Evolutionary conservation across 1,140 invertebrate species (phyloP).

Genomic region (Macrosteles quadrilineatus): DNA sequence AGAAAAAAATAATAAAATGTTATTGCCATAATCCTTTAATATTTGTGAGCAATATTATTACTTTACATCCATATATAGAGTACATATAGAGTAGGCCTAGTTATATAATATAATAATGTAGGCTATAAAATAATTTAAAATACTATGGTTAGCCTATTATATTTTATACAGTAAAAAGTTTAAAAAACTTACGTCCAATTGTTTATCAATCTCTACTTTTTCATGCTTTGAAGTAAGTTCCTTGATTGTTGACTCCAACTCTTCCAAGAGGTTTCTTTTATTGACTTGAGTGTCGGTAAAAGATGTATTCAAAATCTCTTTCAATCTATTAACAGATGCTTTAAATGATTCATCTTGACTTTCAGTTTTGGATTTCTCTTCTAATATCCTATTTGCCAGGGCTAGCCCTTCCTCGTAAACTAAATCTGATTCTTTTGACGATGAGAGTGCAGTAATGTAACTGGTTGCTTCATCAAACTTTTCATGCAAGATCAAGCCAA

Average conservation of each 20-base stretch:
- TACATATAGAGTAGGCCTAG: too few species aligned
- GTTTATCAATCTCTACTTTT: background rate
- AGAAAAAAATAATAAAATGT: too few species aligned
- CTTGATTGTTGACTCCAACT: constrained; percentile 56
- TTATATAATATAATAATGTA: too few species aligned
- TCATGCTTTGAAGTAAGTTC: constrained; percentile 52
- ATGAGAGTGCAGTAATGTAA: constrained; percentile 48
- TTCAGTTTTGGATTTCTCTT: constrained; percentile 27
- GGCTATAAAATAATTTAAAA: too few species aligned
- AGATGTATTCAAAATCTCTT: constrained; percentile 42
- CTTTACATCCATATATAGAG: too few species aligned
- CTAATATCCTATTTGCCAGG: constrained; percentile 48
- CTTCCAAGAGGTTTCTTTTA: constrained; percentile 44
- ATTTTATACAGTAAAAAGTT: too few species aligned
- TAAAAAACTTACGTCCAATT: background rate
- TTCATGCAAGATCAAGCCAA: constrained; percentile 67
- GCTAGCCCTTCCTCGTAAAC: constrained; percentile 49
- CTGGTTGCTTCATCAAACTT: constrained; percentile 62
- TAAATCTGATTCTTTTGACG: constrained; percentile 48
- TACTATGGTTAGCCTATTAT: too few species aligned
- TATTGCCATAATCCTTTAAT: too few species aligned
- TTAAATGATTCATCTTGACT: constrained; percentile 47
- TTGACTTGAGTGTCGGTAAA: constrained; percentile 34
- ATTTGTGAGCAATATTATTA: too few species aligned
- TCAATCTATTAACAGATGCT: constrained; percentile 35